Conservation (phyloP, 2,113 vertebrate species). For the Chionomys nivalis region DNA sequence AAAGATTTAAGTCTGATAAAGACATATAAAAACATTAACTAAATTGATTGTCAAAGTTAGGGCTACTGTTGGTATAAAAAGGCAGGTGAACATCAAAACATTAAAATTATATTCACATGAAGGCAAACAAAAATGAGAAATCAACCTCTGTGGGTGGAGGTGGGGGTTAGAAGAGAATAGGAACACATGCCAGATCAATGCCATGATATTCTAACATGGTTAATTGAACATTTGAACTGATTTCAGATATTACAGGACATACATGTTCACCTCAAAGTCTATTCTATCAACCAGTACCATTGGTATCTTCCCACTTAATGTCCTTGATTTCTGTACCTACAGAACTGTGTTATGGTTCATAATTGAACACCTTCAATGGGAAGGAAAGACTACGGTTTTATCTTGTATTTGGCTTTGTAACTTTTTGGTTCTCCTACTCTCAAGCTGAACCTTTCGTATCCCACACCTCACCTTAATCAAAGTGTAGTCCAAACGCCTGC, state of each 20-base stretch:
- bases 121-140: neutral
- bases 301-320: neutral
- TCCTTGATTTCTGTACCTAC: neutral
- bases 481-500: constrained; percentile 7
- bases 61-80: constrained; percentile 15
- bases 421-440: neutral
- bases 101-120: neutral
- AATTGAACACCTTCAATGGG: neutral
- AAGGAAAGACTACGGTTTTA: neutral
- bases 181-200: neutral
- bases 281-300: neutral
- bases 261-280: neutral
- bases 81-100: constrained; percentile 6
- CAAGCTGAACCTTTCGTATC: neutral
- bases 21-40: constrained; percentile 47
- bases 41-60: constrained; percentile 41
- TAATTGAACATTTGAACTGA: neutral
- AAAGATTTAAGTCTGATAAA: constrained; percentile 55
- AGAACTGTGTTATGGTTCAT: neutral
- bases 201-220: neutral
- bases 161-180: neutral
- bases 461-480: neutral
- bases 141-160: too few relatives aligned
- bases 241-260: neutral
- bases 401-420: neutral